Evolutionary conservation across 2,113 vertebrate genomes (phyloP), one percentile per base, ranked within the genome.

Genomic region (Ammodytes dubius): DNA sequence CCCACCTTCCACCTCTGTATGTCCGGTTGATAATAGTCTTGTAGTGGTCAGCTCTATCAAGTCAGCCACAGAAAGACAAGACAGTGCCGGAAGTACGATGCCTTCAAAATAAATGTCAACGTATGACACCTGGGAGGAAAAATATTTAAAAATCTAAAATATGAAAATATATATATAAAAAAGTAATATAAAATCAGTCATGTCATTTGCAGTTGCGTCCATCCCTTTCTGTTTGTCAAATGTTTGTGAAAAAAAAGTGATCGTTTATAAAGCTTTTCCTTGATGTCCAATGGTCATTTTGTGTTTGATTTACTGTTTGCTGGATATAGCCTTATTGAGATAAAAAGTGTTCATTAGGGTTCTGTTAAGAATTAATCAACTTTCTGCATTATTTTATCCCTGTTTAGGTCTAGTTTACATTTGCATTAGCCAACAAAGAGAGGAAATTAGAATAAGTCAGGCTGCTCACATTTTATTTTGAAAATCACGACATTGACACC

Each of bases 381-480:
- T 15, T 35, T 37, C 35, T 60, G 35, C 42, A 52, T 14, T 59
- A 59, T 13, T 39, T 6, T 50, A 27, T 47, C 3, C 5, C 19
- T 61, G 2, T 9, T 63, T 17, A 10, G 7, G 6, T 17, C 2
- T 46, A 4, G 7, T 10, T 5, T 37, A 12, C 4, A 37, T 64
- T 52, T 42, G 4, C 47, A 42, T 17, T 7, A 12, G 4, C 3
- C 0, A 10, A 9, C 35, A 63, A 7, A 27, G 15, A 8, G 19
- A n/a, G 37, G 27, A 27, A 27, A 27, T 14, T 37, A 11, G 42
- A 19, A 8, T 64, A 42, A 42, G 27, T 57, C 56, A 37, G 19
- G 9, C 5, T 2, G 1, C 17, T 3, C 0, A 3, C 1, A 10
- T 74, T 77, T 84, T 90, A 91, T 85, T 91, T 77, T 92, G 91